phyloP scores from a whole-genome alignment of 1,140 invertebrate species.

The Eupeodes corollae region DNA sequence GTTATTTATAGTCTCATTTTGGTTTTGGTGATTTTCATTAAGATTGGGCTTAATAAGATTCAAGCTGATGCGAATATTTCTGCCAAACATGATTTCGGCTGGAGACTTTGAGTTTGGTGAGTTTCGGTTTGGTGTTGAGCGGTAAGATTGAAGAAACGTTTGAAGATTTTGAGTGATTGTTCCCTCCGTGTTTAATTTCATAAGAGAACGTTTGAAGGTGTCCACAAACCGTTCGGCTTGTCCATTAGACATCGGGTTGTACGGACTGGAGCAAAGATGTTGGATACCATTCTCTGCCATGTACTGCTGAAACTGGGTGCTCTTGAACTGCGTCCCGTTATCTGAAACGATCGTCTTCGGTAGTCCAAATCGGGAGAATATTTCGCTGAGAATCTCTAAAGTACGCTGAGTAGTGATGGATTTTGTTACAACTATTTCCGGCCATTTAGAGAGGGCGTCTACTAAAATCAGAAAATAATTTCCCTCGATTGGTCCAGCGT shows the following conservation, averaged over 20 bases:
- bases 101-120: neutral
- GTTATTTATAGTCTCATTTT: too few species aligned
- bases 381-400: constrained; percentile 1
- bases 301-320: constrained; percentile 11
- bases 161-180: neutral
- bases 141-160: constrained; percentile 4
- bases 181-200: constrained; percentile 4
- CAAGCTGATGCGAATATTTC: too few species aligned
- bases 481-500: constrained; percentile 4
- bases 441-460: constrained; percentile 7
- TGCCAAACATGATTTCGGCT: too few species aligned
- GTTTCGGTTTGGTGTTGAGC: neutral
- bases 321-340: constrained; percentile 11
- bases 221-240: constrained; percentile 18
- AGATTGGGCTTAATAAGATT: too few species aligned
- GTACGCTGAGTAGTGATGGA: neutral
- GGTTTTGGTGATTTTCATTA: too few species aligned
- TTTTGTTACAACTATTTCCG: constrained; percentile 3
- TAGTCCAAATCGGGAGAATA: constrained; percentile 12
- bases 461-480: constrained; percentile 4
- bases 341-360: too few species aligned
- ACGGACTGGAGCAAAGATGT: constrained; percentile 7
- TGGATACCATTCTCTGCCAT: constrained; percentile 10
- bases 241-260: constrained; percentile 21
- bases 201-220: constrained; percentile 5